phyloP scores from a whole-genome alignment of 1,140 invertebrate genomes.

The Psilanteris sp. region DNA sequence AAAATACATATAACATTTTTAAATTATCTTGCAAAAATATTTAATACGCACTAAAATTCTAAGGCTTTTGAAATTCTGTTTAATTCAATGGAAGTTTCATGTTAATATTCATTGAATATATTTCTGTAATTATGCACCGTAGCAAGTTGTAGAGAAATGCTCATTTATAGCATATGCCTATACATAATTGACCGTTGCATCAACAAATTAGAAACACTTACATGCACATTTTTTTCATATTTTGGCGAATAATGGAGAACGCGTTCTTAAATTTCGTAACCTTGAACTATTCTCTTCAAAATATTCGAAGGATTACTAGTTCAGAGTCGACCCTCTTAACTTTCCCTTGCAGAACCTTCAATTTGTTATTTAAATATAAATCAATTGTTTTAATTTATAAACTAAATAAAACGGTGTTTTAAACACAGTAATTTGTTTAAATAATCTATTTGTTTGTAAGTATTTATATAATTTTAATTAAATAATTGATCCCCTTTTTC shows the following conservation, averaged over 20 bases:
- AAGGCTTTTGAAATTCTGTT: conserved; percentile 66
- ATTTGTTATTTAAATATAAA: conserved; percentile 81
- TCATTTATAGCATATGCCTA: conserved; percentile 84
- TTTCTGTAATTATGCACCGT: conserved; percentile 95
- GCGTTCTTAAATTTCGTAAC: conserved; percentile 88
- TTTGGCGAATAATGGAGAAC: conserved; percentile 90
- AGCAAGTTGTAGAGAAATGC: conserved; percentile 89
- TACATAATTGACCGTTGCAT: conserved; percentile 47
- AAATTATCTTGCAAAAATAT: too few species aligned
- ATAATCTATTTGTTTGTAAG: too few species aligned
- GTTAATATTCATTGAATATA: conserved; percentile 68
- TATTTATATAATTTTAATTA: too few species aligned
- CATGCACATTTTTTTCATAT: conserved; percentile 79
- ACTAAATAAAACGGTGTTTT: too few species aligned
- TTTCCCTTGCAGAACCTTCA: conserved; percentile 85
- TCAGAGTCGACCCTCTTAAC: conserved; percentile 85
- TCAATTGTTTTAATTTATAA: too few species aligned
- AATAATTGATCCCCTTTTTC: too few species aligned
- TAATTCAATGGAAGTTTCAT: conserved; percentile 83
- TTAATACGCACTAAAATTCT: too few species aligned
- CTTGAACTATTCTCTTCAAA: conserved; percentile 78
- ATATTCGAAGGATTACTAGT: conserved; percentile 78
- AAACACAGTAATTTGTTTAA: too few species aligned
- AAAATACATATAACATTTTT: conserved; percentile 7
- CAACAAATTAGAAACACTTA: conserved; percentile 80